phyloP scores from a whole-genome alignment of 2,797 vertebrate genomes.

The Hylomyscus alleni region DNA sequence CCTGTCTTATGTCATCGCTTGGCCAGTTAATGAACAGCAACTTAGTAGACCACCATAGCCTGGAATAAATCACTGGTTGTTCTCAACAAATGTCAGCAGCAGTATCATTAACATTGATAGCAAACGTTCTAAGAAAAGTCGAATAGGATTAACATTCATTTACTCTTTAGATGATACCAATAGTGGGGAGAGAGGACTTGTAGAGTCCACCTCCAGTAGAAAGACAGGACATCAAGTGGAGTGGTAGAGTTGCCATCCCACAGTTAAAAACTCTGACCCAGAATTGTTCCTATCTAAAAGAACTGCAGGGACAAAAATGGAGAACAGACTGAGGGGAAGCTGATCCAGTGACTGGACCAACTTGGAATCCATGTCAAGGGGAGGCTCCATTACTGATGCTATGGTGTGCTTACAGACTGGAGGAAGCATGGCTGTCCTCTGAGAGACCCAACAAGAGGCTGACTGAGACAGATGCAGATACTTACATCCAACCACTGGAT shows the following conservation, averaged over 20 bases:
- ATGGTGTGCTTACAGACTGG: not conserved
- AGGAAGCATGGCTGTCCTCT: not conserved
- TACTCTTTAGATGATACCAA: not conserved
- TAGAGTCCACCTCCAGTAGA: not conserved
- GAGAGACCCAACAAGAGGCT: not conserved
- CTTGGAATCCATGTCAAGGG: not conserved
- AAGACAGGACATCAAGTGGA: not conserved
- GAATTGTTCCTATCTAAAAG: not conserved
- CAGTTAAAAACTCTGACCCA: not conserved
- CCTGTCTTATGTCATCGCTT: conserved; percentile 63
- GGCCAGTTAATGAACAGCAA: conserved; percentile 78
- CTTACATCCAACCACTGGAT: not conserved
- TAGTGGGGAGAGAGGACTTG: not conserved
- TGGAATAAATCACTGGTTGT: conserved; percentile 73
- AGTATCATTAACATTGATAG: not conserved
- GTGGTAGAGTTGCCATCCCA: not conserved
- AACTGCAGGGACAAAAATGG: not conserved
- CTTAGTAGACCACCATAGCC: conserved; percentile 44
- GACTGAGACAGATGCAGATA: not conserved
- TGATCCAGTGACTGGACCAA: not conserved
- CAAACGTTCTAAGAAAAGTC: not conserved
- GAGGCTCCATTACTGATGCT: not conserved
- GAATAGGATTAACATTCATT: conserved; percentile 44
- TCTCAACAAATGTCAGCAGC: conserved; percentile 53
- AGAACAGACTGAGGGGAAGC: not conserved